phyloP scores from a whole-genome alignment of 2,888 invertebrate genomes.

The Salpingus planirostris region DNA sequence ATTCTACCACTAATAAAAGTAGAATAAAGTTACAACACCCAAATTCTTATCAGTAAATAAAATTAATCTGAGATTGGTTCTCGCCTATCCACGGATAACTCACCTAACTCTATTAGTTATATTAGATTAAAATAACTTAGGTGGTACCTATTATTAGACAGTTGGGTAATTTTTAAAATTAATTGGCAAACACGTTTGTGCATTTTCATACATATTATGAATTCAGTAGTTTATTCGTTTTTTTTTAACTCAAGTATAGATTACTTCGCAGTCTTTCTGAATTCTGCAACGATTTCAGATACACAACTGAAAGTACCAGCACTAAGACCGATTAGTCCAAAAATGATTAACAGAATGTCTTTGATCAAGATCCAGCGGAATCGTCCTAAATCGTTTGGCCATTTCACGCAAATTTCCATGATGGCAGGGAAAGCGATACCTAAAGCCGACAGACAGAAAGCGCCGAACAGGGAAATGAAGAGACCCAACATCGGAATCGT shows the following conservation, averaged over 20 bases:
- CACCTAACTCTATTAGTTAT: too few relatives aligned
- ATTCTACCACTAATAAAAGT: too few relatives aligned
- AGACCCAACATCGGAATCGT: conserved; percentile 61
- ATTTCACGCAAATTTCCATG: conserved; percentile 64
- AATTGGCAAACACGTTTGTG: neutral
- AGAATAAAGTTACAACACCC: too few relatives aligned
- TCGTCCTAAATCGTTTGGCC: conserved; percentile 51
- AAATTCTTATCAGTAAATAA: too few relatives aligned
- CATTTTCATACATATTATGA: neutral
- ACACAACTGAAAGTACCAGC: conserved; percentile 51
- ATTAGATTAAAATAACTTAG: neutral
- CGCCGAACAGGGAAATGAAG: conserved; percentile 69
- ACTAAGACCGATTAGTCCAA: conserved; percentile 46
- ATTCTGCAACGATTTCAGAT: conserved; percentile 41
- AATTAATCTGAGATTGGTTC: too few relatives aligned
- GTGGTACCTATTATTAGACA: neutral
- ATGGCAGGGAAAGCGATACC: conserved; percentile 68
- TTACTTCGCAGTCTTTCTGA: too few relatives aligned
- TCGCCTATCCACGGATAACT: too few relatives aligned
- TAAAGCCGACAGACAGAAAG: conserved; percentile 61
- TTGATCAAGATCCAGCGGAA: conserved; percentile 41
- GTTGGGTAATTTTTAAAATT: neutral
- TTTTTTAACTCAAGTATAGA: too few relatives aligned
- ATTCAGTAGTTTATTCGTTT: too few relatives aligned
- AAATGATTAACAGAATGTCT: conserved; percentile 44